Base-by-base conservation (phyloP, 1,140 invertebrate species). In the Drosophila serrata region DNA sequence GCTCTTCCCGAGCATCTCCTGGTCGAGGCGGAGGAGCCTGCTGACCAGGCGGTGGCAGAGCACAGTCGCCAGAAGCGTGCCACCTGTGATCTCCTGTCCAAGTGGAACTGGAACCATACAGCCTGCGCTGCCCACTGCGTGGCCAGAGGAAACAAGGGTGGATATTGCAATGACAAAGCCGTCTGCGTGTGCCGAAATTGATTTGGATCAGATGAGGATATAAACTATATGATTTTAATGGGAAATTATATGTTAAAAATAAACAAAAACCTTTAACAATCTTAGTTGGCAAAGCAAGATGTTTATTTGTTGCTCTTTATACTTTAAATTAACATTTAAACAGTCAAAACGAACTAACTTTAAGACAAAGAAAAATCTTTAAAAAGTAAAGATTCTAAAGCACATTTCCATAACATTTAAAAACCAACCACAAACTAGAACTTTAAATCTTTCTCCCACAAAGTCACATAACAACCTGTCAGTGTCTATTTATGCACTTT, bases 71-170 rank as follows among this genome's bases (percentile, higher is more conserved):
- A 91, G 8, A 92, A 92, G 39, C 72, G 90, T 8, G 90, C 91
- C 43, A 92, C 90, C 27, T 92, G 90, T 13, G 90, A 92, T 58
- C 51, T 92, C 5, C 60, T 92, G 7, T 91, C 82, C 19, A 55
- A 63, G 2, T 75, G 73, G 39, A 79, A 81, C 27, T 72, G 84
- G 22, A 79, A 84, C 7, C 70, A 92, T 17, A 65, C 80, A 12
- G 82, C 67, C 27, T 92, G 91, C 53, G 90, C 90, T 2, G 72
- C 76, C 15, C 86, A 92, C 55, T 92, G 90, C 24, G 3, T 92
- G 1, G 22, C 59, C 13, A 68, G 53, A 12, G 39, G 81, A 1
- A 72, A 49, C 27, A 82, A 70, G 45, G 91, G 91, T 3, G 91
- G 91, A 17, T 88, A 79, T 37, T 92, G 91, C 53, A 90, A 62